Conservation (phyloP, 1,140 invertebrate species). For the Drosophila sp. region DNA sequence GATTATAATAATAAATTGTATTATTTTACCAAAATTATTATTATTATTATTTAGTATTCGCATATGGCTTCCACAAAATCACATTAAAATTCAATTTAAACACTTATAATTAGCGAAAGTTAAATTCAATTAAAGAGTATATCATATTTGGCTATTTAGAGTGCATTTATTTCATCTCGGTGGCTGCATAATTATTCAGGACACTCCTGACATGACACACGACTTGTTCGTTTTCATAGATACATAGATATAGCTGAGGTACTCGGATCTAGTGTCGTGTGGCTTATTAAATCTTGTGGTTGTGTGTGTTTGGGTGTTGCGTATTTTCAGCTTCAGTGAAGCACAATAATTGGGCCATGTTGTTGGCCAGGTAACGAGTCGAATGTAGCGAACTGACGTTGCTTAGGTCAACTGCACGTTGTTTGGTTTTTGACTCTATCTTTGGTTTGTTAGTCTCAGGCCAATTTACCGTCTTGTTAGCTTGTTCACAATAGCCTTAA, state of each 20-base stretch:
- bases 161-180: conserved; percentile 6
- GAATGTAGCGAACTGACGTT: conserved; percentile 7
- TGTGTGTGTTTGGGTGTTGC: conserved; percentile 24
- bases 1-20: no score
- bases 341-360: conserved; percentile 67
- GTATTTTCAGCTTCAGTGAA: conserved; percentile 65
- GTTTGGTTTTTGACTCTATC: conserved; percentile 1
- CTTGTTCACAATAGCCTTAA: conserved; percentile 7
- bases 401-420: conserved; percentile 41
- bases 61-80: no score
- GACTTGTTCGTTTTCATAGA: conserved; percentile 27
- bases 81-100: no score
- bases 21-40: no score
- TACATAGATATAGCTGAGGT: conserved; percentile 17
- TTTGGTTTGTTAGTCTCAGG: conserved; percentile 43
- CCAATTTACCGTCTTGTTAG: conserved; percentile 31
- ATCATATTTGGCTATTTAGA: not conserved
- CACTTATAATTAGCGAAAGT: no score
- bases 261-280: conserved; percentile 35
- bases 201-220: conserved; percentile 50
- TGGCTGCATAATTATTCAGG: conserved; percentile 56
- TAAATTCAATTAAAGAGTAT: conserved; percentile 1
- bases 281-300: conserved; percentile 60
- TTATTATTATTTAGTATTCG: no score
- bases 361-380: conserved; percentile 8